Conservation (phyloP, 2,888 invertebrate genomes). For the Amphipoea lucens region DNA sequence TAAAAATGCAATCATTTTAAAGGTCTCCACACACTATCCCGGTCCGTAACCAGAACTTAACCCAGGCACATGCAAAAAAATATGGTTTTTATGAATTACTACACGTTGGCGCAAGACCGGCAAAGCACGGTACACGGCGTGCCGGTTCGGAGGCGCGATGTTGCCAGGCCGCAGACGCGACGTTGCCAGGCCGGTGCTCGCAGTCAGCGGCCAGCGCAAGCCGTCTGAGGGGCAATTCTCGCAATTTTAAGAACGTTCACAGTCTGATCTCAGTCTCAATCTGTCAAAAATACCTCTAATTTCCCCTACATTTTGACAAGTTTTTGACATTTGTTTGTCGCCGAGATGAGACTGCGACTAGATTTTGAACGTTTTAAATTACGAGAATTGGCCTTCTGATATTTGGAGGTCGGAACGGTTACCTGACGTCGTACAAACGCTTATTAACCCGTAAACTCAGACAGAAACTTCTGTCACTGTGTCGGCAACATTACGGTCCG, state of each 20-base stretch:
- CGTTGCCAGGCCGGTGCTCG: neutral
- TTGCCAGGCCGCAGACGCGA: neutral
- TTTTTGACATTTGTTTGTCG: too few species aligned
- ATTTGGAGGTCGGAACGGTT: neutral
- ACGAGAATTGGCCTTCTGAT: too few species aligned
- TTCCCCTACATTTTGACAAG: too few species aligned
- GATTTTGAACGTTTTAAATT: too few species aligned
- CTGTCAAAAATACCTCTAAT: too few species aligned
- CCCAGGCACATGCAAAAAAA: neutral
- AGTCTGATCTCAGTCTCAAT: too few species aligned
- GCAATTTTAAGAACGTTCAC: too few species aligned
- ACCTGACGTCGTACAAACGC: neutral
- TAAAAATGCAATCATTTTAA: neutral
- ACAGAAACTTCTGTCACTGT: neutral
- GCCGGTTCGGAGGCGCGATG: neutral
- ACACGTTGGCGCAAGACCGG: neutral
- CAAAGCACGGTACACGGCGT: neutral
- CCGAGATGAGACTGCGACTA: too few species aligned
- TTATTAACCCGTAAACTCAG: neutral
- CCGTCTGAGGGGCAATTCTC: too few species aligned
- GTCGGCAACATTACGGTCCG: slow-evolving; percentile 13
- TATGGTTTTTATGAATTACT: neutral
- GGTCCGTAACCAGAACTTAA: slow-evolving; percentile 20
- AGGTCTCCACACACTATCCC: slow-evolving; percentile 24
- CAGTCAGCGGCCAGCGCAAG: neutral